Base-by-base conservation (phyloP, 2,888 invertebrate species). In the Rhamphomyia laevipes region DNA sequence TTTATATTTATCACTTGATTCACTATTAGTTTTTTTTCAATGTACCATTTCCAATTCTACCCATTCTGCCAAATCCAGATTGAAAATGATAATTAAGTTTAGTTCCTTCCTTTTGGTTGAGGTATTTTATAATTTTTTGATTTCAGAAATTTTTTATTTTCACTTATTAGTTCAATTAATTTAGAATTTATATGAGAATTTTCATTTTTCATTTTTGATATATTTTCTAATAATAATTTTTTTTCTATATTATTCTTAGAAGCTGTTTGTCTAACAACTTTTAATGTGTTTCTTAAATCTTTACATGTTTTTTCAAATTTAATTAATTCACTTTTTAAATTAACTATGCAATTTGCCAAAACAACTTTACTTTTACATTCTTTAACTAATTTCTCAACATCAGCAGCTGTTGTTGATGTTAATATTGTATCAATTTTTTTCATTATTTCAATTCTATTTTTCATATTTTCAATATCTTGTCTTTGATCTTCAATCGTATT, bases 311-410 rank as follows among this genome's bases (percentile, higher is more conserved):
- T 65, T 56, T 74, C 73, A 30, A 71, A 65, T 17, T 68, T 67
- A 12, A 72, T 60, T 16, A 77, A 58, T 56, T 76, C 73, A 17
- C 63, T 77, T 66, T 82, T 84, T 16, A 83, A 69, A 12, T 80
- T 76, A 0, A 75, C 73, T 1, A 79, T 78, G 59, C 81, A 77
- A 2, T 77, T 73, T 21, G 76, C 74, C 9, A 86, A 65, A 0
- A 77, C 76, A n/a, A 74, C 64, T 0, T 76, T 63, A 66, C 80
- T 77, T 0, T 66, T 69, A 58, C 79, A 77, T 13, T 73, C 73
- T 51, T 73, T 67, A 2, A 85, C 60, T 69, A 84, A 74, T 46
- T 76, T 72, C 21, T 81, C 78, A 1, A 80, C 80, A 50, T 84
- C 81, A 0, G 73, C 73, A n/a, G n/a, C n/a, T 37, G 69, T 67